Percentiles rank a stretch among this genome's conserved stretches.
Evolutionary conservation across 2,888 invertebrate species (phyloP).

Genomic region (Torymus tubicola): DNA sequence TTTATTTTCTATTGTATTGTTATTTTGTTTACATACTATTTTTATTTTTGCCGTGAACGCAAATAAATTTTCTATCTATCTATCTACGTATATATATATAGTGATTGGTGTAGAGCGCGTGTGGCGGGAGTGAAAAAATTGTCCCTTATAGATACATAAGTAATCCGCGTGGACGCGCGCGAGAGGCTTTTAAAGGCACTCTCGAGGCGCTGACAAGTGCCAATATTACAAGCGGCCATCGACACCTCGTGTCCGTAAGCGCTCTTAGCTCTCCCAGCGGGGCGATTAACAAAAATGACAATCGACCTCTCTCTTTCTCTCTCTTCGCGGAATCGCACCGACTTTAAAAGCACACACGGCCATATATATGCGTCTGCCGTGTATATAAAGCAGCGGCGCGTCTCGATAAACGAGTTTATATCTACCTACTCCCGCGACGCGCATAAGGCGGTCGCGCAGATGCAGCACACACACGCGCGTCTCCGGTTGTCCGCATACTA

Average conservation of each 20-base stretch:
- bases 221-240: conserved; percentile 29
- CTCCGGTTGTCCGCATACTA: conserved; percentile 56
- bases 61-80: too few relatives aligned
- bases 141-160: conserved; percentile 1
- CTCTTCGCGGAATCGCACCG: conserved; percentile 35
- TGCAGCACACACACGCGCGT: conserved; percentile 10
- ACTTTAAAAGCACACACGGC: conserved; percentile 29
- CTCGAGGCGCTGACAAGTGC: conserved; percentile 18
- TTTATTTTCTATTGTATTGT: too few relatives aligned
- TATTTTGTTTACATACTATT: too few relatives aligned
- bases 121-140: background rate
- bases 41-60: too few relatives aligned
- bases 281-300: conserved; percentile 35
- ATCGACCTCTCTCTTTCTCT: conserved; percentile 13
- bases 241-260: conserved; percentile 10
- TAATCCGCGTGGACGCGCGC: conserved; percentile 16
- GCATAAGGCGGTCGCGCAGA: conserved; percentile 3
- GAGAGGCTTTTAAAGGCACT: conserved; percentile 49
- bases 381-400: conserved; percentile 21
- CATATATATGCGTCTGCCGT: conserved; percentile 6
- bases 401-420: conserved; percentile 51
- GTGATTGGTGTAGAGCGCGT: background rate
- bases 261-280: background rate
- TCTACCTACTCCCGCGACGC: conserved; percentile 1
- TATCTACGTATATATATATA: background rate